Base-by-base conservation (phyloP, 2,888 invertebrate genomes). In the Perizoma flavofasciatum region DNA sequence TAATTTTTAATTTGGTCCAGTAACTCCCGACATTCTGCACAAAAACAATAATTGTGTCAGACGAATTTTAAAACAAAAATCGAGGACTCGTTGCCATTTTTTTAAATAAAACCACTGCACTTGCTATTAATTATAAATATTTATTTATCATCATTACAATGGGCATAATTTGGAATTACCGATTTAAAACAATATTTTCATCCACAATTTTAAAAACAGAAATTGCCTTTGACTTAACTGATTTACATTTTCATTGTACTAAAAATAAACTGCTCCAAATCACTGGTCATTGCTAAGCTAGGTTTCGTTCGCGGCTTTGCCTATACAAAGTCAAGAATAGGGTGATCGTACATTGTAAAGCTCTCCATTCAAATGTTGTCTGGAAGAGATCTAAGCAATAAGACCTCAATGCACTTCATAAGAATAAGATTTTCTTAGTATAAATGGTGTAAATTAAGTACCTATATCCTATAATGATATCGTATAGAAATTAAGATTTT, bases 81-180 rank as follows among this genome's bases (percentile, higher is more conserved):
- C 2, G 10, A n/a, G 5, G 41, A 9, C n/a, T 4, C 3, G 41
- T 37, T 3, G 37, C 6, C 4, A n/a, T 7, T 7, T 39, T 41
- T 41, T 41, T 22, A 59, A 67, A 74, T 67, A 69, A 73, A 75
- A 69, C 59, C 52, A 60, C 32, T 5, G 10, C 33, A 55, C 46
- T 70, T 63, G 49, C 78, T 81, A 82, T 88, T 88, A 74, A 84
- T 89, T 89, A 90, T 89, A 89, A 89, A 90, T 89, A 89, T 90
- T 88, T 89, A 90, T 88, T 86, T 79, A 85, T 89, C 82, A 87
- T 87, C 78, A 84, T 87, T 86, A 88, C 83, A 89, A 80, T 85
- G 85, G 88, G 85, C 83, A 84, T 87, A 87, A 87, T 88, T 89
- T 89, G 81, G 84, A 86, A 85, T 84, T 83, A 79, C 70, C 70